Evolutionary conservation across 2,797 vertebrate genomes (phyloP).

Genomic region (Morus bassanus): DNA sequence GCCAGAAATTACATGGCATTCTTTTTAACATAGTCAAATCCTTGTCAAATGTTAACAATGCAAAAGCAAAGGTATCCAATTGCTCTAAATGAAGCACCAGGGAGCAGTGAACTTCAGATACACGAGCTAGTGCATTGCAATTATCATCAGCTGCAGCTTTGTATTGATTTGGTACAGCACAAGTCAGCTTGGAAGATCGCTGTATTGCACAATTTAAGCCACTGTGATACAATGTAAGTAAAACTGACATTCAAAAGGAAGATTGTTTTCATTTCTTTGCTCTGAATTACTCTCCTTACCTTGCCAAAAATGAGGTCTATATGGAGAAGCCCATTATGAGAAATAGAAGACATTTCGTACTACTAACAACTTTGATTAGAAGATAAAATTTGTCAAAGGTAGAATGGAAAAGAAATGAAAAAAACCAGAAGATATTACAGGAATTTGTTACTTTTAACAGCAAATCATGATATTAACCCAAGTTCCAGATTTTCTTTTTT

Average conservation of each 20-base stretch:
- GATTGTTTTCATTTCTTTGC: not conserved
- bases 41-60: not conserved
- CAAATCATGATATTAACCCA: not conserved
- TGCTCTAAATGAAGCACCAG: not conserved
- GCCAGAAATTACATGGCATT: not conserved
- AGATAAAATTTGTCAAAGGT: not conserved
- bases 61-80: not conserved
- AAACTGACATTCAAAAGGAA: not conserved
- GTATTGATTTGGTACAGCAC: not conserved
- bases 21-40: not conserved
- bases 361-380: constrained; percentile 6
- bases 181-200: not conserved
- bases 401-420: not conserved
- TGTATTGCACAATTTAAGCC: not conserved
- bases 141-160: not conserved
- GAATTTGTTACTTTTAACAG: not conserved
- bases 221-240: not conserved
- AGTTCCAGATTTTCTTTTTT: not conserved
- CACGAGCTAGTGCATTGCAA: not conserved
- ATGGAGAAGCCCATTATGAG: not conserved
- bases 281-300: not conserved
- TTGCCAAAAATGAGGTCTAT: not conserved
- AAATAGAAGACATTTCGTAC: constrained; percentile 28
- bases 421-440: not conserved
- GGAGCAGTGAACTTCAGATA: not conserved